A percentile compares a stretch with the other conserved stretches of the same genome.
These are phyloP conservation scores for Heterodera carotae DNA, from an alignment of 1,140 invertebrate genomes.

Conservation along the genomic window DNA sequence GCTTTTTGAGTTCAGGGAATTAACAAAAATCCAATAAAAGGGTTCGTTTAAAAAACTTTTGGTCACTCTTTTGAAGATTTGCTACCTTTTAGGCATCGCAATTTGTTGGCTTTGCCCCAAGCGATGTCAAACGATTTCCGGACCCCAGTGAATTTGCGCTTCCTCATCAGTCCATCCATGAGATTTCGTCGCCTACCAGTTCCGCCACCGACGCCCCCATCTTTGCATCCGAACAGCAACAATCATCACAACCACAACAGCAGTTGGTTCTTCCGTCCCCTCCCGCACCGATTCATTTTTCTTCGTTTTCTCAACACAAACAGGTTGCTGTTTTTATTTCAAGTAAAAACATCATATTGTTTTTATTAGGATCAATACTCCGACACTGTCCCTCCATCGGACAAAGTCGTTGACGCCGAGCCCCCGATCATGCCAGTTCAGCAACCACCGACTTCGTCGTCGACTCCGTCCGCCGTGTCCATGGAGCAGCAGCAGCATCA, in stretches of 20 bases:
- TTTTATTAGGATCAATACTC: not conserved
- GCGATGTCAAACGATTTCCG: constrained; percentile 47
- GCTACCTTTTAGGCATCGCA: not conserved
- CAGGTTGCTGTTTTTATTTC: not conserved
- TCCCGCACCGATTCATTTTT: constrained; percentile 14
- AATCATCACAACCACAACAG: no score
- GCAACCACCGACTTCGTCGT: not conserved
- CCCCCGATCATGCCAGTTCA: not conserved
- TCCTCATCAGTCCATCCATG: constrained; percentile 36
- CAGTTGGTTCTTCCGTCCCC: constrained; percentile 14
- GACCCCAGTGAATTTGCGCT: constrained; percentile 57
- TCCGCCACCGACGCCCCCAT: not conserved
- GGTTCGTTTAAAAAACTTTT: no score
- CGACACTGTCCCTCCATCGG: no score
- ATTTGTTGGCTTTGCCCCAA: not conserved
- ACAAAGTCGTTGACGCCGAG: not conserved
- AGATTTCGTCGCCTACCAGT: constrained; percentile 16
- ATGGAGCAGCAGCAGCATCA: not conserved
- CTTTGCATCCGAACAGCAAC: constrained; percentile 18
- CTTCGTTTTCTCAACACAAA: not conserved
- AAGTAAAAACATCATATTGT: not conserved
- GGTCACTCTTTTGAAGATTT: not conserved
- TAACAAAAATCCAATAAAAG: no score
- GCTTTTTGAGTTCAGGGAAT: no score
- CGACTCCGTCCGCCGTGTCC: not conserved